Evolutionary conservation across 2,113 vertebrate species (phyloP).

Genomic region (Strigops habroptila): DNA sequence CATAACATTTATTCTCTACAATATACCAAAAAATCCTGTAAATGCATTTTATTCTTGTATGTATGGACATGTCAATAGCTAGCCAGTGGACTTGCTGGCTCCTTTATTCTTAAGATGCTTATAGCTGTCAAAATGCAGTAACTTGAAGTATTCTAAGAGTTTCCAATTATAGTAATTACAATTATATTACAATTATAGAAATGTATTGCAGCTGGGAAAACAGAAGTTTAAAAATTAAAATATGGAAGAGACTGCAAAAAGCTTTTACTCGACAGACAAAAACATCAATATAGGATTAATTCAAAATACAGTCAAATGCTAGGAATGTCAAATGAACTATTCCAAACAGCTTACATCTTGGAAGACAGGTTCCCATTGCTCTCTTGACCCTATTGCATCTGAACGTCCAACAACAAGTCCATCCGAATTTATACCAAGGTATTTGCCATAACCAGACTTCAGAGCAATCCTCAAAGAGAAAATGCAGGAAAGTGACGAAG

Average conservation of each 20-base stretch:
- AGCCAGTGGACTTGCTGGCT: background rate
- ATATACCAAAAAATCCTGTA: background rate
- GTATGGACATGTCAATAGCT: background rate
- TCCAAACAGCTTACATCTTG: constrained; percentile 82
- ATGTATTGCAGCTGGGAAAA: background rate
- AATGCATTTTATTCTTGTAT: background rate
- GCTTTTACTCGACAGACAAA: background rate
- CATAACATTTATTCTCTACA: background rate
- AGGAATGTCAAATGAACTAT: background rate
- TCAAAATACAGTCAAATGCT: background rate
- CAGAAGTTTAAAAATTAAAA: background rate
- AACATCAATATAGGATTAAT: background rate
- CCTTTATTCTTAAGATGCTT: background rate
- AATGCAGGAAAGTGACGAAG: background rate
- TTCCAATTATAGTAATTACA: background rate
- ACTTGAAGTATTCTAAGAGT: background rate
- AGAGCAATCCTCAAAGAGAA: constrained; percentile 84
- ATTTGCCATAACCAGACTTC: constrained; percentile 97
- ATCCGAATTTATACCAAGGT: constrained; percentile 92
- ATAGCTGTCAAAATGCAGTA: background rate
- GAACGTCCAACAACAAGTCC: constrained; percentile 92
- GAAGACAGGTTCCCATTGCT: constrained; percentile 97
- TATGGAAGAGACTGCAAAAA: background rate
- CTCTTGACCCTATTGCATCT: constrained; percentile 92
- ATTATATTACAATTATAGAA: background rate